phyloP scores from a whole-genome alignment of 2,888 invertebrate species.

The Microctonus aethiopoides region DNA sequence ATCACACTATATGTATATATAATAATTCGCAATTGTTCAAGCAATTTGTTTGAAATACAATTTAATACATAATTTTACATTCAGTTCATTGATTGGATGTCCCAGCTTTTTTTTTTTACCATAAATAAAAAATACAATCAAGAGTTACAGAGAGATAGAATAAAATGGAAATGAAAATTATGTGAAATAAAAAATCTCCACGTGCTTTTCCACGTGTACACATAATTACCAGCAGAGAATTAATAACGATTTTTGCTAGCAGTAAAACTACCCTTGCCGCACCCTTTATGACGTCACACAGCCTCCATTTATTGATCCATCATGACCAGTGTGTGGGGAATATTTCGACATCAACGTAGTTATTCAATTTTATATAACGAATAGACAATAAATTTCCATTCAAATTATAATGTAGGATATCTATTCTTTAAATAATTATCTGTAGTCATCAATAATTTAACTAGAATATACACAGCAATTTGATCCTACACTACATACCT shows the following conservation, averaged over 20 bases:
- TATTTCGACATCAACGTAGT: slow-evolving; percentile 34
- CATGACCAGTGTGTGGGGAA: slow-evolving; percentile 48
- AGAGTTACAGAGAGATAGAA: too few relatives aligned
- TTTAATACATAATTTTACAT: not conserved
- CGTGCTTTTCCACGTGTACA: slow-evolving; percentile 46
- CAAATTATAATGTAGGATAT: not conserved
- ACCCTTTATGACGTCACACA: slow-evolving; percentile 60
- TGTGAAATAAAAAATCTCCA: slow-evolving; percentile 40
- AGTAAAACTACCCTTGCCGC: slow-evolving; percentile 51
- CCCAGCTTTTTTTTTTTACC: not conserved
- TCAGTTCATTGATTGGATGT: not conserved
- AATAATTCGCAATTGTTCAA: not conserved
- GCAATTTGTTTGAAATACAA: slow-evolving; percentile 23
- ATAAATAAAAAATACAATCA: not conserved
- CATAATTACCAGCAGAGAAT: slow-evolving; percentile 22
- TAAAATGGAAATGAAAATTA: too few relatives aligned
- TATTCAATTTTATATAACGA: not conserved
- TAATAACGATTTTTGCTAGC: slow-evolving; percentile 47
- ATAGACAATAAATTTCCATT: slow-evolving; percentile 3
- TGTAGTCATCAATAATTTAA: not conserved
- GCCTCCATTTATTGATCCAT: slow-evolving; percentile 63
- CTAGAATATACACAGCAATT: too few relatives aligned
- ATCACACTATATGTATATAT: slow-evolving; percentile 8
- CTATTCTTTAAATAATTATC: not conserved
- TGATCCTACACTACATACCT: not conserved